Evolutionary conservation across 2,888 invertebrate genomes (phyloP).

Genomic region (Mimachlamys varia): DNA sequence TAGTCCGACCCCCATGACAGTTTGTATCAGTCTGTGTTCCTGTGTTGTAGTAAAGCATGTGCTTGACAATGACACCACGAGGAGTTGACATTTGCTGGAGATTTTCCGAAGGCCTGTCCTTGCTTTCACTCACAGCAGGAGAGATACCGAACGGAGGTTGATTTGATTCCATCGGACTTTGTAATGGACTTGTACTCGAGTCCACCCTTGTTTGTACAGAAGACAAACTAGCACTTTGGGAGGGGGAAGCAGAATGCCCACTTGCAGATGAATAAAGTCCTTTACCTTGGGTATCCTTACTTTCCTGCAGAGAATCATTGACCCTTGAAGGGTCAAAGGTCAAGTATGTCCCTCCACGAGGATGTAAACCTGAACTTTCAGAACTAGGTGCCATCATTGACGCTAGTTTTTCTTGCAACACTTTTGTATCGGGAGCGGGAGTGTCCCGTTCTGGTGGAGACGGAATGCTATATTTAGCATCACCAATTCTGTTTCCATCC

Average conservation of each 20-base stretch:
- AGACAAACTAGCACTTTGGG: conserved; percentile 11
- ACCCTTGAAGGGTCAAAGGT: conserved; percentile 37
- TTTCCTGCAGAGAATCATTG: not conserved
- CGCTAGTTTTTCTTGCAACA: conserved; percentile 63
- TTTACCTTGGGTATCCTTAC: conserved; percentile 51
- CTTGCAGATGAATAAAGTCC: not conserved
- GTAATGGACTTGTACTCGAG: conserved; percentile 62
- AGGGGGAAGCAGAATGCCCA: not conserved
- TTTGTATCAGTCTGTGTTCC: conserved; percentile 75
- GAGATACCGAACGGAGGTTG: not conserved
- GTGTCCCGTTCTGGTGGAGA: conserved; percentile 88
- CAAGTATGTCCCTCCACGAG: not conserved
- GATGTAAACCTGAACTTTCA: not conserved
- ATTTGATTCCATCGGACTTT: conserved; percentile 54
- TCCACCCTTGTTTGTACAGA: conserved; percentile 48
- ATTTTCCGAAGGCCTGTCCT: conserved; percentile 39
- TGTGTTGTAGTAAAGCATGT: conserved; percentile 76
- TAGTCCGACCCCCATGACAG: conserved; percentile 41
- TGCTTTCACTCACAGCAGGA: conserved; percentile 27
- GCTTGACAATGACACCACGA: conserved; percentile 67
- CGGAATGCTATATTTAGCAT: conserved; percentile 87
- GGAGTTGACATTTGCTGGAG: conserved; percentile 37
- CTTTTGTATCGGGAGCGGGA: conserved; percentile 62
- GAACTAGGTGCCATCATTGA: conserved; percentile 56
- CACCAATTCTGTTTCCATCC: conserved; percentile 85